phyloP scores from a whole-genome alignment of 2,113 vertebrate species.

The Dermatemys mawii region DNA sequence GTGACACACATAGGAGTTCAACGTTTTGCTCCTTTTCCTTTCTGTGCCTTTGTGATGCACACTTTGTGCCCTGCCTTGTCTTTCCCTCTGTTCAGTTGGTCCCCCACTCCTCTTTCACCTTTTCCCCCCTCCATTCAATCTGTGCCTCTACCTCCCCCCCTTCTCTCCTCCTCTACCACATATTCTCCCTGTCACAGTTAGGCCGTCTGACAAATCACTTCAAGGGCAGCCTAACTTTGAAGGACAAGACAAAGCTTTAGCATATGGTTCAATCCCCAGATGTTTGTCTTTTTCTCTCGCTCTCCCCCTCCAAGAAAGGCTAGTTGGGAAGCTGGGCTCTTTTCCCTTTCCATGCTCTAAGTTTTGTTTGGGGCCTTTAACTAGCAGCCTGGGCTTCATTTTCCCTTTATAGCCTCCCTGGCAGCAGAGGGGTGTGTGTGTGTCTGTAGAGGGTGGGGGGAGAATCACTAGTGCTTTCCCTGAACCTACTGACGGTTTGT shows the following conservation, averaged over 20 bases:
- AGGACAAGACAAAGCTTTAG: constrained; percentile 96
- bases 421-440: neutral
- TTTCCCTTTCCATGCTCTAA: neutral
- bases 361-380: neutral
- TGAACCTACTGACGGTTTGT: neutral
- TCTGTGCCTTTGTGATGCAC: neutral
- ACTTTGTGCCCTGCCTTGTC: neutral
- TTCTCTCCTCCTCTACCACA: constrained; percentile 26
- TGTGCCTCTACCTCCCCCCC: constrained; percentile 3
- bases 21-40: neutral
- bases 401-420: constrained; percentile 27
- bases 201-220: constrained; percentile 93
- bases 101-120: neutral
- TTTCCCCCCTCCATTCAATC: neutral
- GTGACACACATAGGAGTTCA: neutral
- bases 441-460: neutral
- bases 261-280: constrained; percentile 95
- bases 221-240: constrained; percentile 98
- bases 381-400: neutral
- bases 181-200: constrained; percentile 83
- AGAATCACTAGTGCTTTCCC: neutral
- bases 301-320: constrained; percentile 63
- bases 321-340: constrained; percentile 45
- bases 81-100: neutral
- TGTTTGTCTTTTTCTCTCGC: constrained; percentile 76